A percentile compares a stretch with the other conserved stretches of the same genome.
phyloP scores from a whole-genome alignment of 2,113 vertebrate species.

The Camarhynchus parvulus region DNA sequence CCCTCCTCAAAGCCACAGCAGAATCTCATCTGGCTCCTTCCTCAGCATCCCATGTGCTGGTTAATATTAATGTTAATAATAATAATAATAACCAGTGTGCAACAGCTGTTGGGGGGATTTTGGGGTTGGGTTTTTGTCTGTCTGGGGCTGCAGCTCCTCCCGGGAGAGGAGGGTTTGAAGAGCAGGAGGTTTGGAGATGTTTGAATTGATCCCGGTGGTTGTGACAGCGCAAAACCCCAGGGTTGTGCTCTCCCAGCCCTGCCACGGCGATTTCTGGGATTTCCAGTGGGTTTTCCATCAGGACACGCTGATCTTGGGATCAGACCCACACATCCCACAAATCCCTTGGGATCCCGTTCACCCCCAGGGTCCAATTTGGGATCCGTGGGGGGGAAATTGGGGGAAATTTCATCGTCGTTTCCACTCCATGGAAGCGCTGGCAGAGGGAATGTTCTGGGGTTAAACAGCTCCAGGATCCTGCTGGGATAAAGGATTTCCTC shows the following conservation, averaged over 20 bases:
- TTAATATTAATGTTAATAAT: background rate
- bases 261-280: background rate
- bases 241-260: background rate
- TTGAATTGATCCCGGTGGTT: background rate
- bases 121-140: background rate
- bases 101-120: background rate
- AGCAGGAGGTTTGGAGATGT: background rate
- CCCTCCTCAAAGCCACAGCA: background rate
- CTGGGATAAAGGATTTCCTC: background rate
- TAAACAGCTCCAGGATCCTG: background rate
- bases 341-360: background rate
- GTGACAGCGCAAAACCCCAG: background rate
- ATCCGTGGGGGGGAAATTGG: background rate
- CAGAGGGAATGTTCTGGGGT: background rate
- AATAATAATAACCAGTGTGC: background rate
- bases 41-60: background rate
- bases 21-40: constrained; percentile 14
- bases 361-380: background rate
- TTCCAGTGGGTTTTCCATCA: background rate
- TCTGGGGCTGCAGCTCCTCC: background rate
- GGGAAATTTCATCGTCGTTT: background rate
- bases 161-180: background rate
- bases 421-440: background rate
- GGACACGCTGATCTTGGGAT: background rate
- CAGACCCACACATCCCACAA: background rate